phyloP scores from a whole-genome alignment of 2,888 invertebrate species.

The Hartigia nigra region DNA sequence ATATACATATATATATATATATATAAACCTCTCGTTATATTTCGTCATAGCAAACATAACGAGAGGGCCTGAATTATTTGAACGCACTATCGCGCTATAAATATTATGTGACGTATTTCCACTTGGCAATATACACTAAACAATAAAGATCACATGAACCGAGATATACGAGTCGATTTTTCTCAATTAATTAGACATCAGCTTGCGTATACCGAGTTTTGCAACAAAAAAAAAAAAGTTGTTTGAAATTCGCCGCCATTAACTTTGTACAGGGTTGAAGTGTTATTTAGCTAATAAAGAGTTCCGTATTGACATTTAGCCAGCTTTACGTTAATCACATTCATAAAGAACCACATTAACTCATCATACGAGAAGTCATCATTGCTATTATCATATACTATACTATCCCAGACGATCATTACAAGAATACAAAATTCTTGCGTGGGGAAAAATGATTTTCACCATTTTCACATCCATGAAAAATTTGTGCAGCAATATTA shows the following conservation, averaged over 20 bases:
- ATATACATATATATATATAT: neutral
- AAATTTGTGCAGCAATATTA: neutral
- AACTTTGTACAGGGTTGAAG: neutral
- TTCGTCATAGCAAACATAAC: neutral
- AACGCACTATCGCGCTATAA: neutral
- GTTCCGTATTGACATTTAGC: neutral
- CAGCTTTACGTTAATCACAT: neutral
- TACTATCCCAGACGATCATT: neutral
- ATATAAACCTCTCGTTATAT: neutral
- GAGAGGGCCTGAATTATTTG: neutral
- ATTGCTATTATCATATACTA: no score
- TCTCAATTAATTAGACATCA: neutral
- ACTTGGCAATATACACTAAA: neutral
- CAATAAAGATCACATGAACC: neutral
- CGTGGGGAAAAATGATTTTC: neutral
- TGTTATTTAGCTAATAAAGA: neutral
- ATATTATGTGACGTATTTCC: neutral
- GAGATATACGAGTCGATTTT: neutral
- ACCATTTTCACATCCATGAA: neutral
- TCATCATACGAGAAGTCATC: no score
- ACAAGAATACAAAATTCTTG: neutral
- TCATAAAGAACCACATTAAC: neutral
- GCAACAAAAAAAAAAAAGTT: neutral
- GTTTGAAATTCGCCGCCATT: neutral
- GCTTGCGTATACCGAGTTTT: neutral